Conservation (phyloP, 1,140 invertebrate species). For the Diachasma alloeum region DNA sequence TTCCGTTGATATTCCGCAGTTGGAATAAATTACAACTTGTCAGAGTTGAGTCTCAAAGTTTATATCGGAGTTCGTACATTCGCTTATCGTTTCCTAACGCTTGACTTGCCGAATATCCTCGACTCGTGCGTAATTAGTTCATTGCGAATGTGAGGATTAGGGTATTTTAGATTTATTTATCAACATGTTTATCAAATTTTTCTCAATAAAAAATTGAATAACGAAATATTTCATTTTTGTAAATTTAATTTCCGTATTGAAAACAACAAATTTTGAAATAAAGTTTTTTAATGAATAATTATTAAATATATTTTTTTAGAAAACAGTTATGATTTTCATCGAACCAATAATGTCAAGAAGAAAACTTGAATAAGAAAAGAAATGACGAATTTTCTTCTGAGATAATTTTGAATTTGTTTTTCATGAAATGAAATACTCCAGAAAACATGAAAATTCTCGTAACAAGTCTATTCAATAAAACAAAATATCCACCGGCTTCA, state of each 20-base stretch:
- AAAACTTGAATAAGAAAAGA: no score
- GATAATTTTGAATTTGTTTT: background rate
- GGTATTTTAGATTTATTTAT: background rate
- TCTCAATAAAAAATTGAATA: background rate
- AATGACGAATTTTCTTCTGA: no score
- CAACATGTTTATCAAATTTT: background rate
- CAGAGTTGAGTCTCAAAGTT: constrained; percentile 27
- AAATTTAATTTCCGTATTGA: no score
- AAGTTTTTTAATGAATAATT: no score
- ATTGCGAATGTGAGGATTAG: background rate
- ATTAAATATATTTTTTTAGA: no score
- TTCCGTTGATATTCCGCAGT: background rate
- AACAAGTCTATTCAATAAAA: constrained; percentile 13
- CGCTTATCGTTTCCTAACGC: constrained; percentile 35
- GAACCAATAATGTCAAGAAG: no score
- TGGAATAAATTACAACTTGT: constrained; percentile 23
- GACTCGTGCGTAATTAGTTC: constrained; percentile 15
- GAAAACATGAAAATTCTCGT: background rate
- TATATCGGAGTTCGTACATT: constrained; percentile 30
- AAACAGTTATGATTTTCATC: no score
- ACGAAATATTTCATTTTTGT: background rate
- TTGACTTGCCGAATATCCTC: constrained; percentile 29
- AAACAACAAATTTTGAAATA: no score
- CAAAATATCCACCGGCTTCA: background rate
- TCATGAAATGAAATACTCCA: background rate